phyloP scores from a whole-genome alignment of 35 echinoderm and acorn worm species.

The Lytechinus variegatus region DNA sequence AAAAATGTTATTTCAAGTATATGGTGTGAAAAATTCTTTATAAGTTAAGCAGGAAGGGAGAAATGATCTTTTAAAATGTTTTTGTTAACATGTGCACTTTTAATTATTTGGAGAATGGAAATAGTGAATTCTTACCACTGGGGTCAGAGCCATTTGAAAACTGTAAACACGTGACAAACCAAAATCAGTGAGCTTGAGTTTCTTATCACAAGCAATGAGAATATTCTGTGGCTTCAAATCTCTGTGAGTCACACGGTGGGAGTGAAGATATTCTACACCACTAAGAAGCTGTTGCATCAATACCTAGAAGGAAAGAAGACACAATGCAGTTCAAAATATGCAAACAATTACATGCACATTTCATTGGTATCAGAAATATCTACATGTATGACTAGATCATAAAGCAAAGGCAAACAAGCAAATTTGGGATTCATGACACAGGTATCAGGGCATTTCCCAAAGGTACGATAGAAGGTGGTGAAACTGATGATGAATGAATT shows the following conservation, averaged over 20 bases:
- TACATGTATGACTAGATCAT: no score
- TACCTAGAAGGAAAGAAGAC: conserved; percentile 56
- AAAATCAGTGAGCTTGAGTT: conserved; percentile 94
- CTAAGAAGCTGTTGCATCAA: conserved; percentile 75
- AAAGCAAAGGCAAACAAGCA: no score
- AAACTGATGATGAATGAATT: no score
- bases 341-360: no score
- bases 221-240: conserved; percentile 98
- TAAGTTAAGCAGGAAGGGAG: no score
- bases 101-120: background rate
- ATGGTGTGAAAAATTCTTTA: no score
- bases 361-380: no score
- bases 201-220: conserved; percentile 71
- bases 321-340: background rate
- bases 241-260: conserved; percentile 87
- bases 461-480: no score
- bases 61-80: no score
- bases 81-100: background rate
- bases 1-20: no score
- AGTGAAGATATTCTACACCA: conserved; percentile 93
- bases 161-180: conserved; percentile 90
- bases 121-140: conserved; percentile 74
- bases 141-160: conserved; percentile 94
- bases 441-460: no score
- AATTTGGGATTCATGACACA: no score